Evolutionary conservation across 2,888 invertebrate genomes (phyloP).

Genomic region (Caenorhabditis sp.): DNA sequence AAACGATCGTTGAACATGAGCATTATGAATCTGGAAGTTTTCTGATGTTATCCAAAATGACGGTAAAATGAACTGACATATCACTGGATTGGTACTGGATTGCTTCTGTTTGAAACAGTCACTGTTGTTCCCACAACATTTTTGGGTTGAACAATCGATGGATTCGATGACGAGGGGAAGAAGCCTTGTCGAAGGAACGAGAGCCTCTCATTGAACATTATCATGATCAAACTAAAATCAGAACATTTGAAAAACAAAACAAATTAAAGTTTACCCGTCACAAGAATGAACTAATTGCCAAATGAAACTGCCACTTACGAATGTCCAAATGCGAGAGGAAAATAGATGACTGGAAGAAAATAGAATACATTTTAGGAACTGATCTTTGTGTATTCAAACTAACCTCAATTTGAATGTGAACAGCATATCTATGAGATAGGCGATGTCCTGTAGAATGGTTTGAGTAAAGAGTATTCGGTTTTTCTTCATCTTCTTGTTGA

Average conservation of each 20-base stretch:
- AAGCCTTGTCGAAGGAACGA: slow-evolving; percentile 11
- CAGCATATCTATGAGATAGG: slow-evolving; percentile 32
- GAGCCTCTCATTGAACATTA: slow-evolving; percentile 45
- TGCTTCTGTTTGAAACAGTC: background rate
- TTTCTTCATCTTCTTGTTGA: slow-evolving; percentile 28
- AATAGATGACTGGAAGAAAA: slow-evolving; percentile 12
- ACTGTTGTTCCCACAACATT: background rate
- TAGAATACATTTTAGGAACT: background rate
- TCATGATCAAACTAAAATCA: slow-evolving; percentile 37
- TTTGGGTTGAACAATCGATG: background rate
- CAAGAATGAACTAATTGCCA: slow-evolving; percentile 45
- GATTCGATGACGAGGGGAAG: slow-evolving; percentile 19
- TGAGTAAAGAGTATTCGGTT: slow-evolving; percentile 35
- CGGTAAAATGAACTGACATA: too few species aligned
- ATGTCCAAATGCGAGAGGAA: slow-evolving; percentile 29
- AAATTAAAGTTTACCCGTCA: slow-evolving; percentile 25
- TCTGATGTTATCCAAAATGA: too few species aligned
- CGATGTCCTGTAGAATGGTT: slow-evolving; percentile 36
- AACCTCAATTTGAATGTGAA: slow-evolving; percentile 41
- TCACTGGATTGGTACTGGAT: background rate
- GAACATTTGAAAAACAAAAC: background rate
- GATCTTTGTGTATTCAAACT: background rate
- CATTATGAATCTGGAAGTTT: too few species aligned
- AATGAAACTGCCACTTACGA: slow-evolving; percentile 40
- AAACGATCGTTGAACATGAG: too few species aligned